Conservation (phyloP, 1,140 invertebrate genomes). For the Amphibalanus amphitrite region DNA sequence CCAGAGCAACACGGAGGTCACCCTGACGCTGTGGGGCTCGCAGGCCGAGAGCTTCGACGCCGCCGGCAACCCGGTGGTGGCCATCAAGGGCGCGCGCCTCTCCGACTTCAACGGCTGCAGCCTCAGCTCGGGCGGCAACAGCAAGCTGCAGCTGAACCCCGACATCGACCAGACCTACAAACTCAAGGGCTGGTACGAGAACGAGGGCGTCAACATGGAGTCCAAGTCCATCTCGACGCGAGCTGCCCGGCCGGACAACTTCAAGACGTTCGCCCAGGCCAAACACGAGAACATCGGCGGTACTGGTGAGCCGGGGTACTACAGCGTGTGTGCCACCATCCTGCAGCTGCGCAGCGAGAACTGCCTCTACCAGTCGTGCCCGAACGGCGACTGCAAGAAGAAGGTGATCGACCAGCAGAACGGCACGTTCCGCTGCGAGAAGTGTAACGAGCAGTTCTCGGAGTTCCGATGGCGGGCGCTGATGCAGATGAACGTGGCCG, state of each 20-base stretch:
- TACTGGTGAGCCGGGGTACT: slow-evolving; percentile 54
- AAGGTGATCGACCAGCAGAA: slow-evolving; percentile 78
- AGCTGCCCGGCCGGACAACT: slow-evolving; percentile 22
- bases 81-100: slow-evolving; percentile 57
- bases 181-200: slow-evolving; percentile 78
- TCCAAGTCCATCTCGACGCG: slow-evolving; percentile 36
- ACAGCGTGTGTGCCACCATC: slow-evolving; percentile 46
- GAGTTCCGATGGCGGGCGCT: slow-evolving; percentile 76
- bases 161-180: slow-evolving; percentile 70
- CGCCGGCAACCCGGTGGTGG: slow-evolving; percentile 53
- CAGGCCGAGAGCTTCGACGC: slow-evolving; percentile 53
- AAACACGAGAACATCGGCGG: slow-evolving; percentile 41
- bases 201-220: slow-evolving; percentile 42
- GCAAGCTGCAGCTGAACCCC: slow-evolving; percentile 54
- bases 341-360: slow-evolving; percentile 55
- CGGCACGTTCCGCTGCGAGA: slow-evolving; percentile 81
- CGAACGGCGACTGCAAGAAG: slow-evolving; percentile 71
- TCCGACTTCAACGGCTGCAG: slow-evolving; percentile 57
- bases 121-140: slow-evolving; percentile 24
- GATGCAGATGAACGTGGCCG: slow-evolving; percentile 57
- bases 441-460: slow-evolving; percentile 66
- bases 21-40: slow-evolving; percentile 45
- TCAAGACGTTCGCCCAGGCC: slow-evolving; percentile 53
- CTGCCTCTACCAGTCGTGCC: slow-evolving; percentile 75
- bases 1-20: slow-evolving; percentile 55